These are phyloP conservation scores for Gambusia affinis DNA, from an alignment of 2,113 vertebrate genomes.

Conservation along the genomic window DNA sequence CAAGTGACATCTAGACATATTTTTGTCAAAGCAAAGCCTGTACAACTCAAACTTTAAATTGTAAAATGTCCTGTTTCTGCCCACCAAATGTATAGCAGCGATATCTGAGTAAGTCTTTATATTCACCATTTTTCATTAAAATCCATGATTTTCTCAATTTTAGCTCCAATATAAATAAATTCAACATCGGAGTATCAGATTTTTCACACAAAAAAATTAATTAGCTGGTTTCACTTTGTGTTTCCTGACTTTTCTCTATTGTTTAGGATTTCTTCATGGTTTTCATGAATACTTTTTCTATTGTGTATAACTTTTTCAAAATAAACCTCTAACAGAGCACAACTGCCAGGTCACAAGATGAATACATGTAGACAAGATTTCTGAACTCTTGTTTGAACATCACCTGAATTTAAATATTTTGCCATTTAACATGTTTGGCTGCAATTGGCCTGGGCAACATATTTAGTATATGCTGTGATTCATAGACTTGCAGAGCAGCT, in stretches of 20 bases:
- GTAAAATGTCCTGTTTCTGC: not conserved
- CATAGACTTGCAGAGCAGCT: constrained; percentile 44
- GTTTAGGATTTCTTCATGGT: too few species aligned
- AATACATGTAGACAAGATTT: too few species aligned
- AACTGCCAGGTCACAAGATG: too few species aligned
- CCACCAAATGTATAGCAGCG: not conserved
- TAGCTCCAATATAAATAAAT: not conserved
- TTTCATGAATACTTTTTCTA: too few species aligned
- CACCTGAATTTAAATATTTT: not conserved
- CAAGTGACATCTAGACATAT: not conserved
- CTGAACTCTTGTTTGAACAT: not conserved
- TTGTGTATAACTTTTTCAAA: too few species aligned
- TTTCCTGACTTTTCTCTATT: too few species aligned
- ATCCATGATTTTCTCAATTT: not conserved
- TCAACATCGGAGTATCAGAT: too few species aligned
- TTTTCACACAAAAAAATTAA: not conserved
- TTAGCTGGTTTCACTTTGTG: too few species aligned
- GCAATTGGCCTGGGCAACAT: too few species aligned
- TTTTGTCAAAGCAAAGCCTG: not conserved
- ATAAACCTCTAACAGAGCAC: too few species aligned
- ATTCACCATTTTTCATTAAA: not conserved
- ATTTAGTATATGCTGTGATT: constrained; percentile 26
- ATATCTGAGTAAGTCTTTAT: not conserved
- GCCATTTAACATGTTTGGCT: too few species aligned
- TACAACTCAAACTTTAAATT: not conserved